These are phyloP conservation scores for Neodiprion fabricii DNA, from an alignment of 1,140 invertebrate species.

Conservation along the genomic window DNA sequence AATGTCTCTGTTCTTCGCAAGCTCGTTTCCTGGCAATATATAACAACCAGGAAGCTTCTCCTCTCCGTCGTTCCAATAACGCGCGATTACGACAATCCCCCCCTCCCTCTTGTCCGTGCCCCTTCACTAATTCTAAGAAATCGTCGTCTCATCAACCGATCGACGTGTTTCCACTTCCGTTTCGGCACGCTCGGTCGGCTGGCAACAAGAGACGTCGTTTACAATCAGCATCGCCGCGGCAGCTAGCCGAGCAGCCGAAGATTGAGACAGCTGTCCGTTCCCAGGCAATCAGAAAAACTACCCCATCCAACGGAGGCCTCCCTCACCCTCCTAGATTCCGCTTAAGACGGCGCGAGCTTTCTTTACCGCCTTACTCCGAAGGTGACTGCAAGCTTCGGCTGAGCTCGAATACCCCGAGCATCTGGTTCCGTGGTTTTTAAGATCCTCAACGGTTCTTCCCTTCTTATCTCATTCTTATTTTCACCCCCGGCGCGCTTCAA, in stretches of 20 bases:
- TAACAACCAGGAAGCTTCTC: no score
- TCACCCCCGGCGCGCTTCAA: conserved; percentile 34
- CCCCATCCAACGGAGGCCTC: conserved; percentile 13
- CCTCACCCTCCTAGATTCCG: conserved; percentile 34
- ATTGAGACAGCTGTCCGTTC: conserved; percentile 52
- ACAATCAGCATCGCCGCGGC: background rate
- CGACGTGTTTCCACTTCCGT: no score
- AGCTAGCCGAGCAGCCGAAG: conserved; percentile 26
- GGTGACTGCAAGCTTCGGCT: conserved; percentile 15
- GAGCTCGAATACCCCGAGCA: conserved; percentile 25
- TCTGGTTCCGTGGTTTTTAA: conserved; percentile 57
- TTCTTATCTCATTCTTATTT: conserved; percentile 13
- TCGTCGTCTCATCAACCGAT: no score
- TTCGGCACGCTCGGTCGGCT: background rate
- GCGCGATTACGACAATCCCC: no score
- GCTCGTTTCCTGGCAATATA: no score
- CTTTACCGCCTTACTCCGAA: conserved; percentile 10
- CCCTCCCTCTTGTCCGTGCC: no score
- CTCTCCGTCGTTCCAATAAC: no score
- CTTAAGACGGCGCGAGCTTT: conserved; percentile 33
- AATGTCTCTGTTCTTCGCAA: no score
- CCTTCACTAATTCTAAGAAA: no score
- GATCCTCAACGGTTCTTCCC: conserved; percentile 52
- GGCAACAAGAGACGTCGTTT: background rate
- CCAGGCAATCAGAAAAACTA: conserved; percentile 52